A percentile compares a stretch with the other conserved stretches of the same genome.
Conservation (phyloP, 2,888 invertebrate species). For the Phalera bucephala region DNA sequence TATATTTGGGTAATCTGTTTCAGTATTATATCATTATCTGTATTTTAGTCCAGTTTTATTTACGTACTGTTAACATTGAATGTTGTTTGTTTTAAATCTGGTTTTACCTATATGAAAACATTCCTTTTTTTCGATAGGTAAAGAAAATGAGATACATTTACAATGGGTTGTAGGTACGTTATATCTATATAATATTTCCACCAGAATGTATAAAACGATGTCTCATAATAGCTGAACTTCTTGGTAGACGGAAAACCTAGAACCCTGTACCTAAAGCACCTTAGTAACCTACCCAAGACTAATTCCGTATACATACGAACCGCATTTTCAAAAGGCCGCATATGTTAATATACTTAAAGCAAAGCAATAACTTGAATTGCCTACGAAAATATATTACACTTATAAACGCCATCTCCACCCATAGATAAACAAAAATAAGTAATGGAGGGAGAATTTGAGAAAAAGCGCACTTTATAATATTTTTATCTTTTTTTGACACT, state of each 20-base stretch:
- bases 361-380: constrained; percentile 3
- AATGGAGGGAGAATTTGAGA: constrained; percentile 35
- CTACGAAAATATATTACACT: constrained; percentile 15
- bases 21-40: constrained; percentile 41
- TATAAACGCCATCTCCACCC: constrained; percentile 26
- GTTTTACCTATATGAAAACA: background rate
- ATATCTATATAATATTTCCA: no score
- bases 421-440: constrained; percentile 44
- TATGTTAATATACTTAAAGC: background rate
- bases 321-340: background rate
- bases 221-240: no score
- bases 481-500: constrained; percentile 83
- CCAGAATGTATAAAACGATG: no score
- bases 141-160: background rate
- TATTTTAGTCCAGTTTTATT: constrained; percentile 34
- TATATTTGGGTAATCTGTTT: constrained; percentile 67
- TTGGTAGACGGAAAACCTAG: no score
- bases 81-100: constrained; percentile 3
- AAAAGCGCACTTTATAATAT: constrained; percentile 76
- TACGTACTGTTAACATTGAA: constrained; percentile 29
- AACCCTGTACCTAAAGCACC: no score
- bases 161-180: no score
- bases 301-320: no score
- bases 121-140: background rate
- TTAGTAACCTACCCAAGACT: no score